A percentile compares a stretch with the other conserved stretches of the same genome.
Evolutionary conservation across 2,888 invertebrate genomes (phyloP).

Genomic region (Artemia sp.): DNA sequence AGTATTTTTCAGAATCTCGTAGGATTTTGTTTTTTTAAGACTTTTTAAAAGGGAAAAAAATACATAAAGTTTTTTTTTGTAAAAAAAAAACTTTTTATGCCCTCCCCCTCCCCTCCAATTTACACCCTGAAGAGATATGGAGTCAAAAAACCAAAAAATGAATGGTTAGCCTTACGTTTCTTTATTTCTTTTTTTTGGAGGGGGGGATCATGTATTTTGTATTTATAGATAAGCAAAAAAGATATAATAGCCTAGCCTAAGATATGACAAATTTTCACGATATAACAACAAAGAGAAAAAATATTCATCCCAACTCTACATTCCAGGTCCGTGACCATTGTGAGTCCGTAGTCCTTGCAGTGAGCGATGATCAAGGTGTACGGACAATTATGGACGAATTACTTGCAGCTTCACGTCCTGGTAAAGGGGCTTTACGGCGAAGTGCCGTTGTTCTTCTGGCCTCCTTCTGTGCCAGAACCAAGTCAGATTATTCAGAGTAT

Average conservation of each 20-base stretch:
- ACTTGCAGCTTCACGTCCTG: conserved; percentile 52
- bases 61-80: too few species aligned
- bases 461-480: conserved; percentile 73
- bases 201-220: too few species aligned
- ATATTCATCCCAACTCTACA: too few species aligned
- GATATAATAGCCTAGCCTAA: too few species aligned
- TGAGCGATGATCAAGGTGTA: conserved; percentile 69
- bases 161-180: not conserved
- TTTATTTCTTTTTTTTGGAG: too few species aligned
- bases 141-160: not conserved
- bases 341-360: conserved; percentile 76
- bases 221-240: too few species aligned
- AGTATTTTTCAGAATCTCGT: too few species aligned
- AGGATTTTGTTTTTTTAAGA: too few species aligned
- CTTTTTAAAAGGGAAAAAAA: too few species aligned
- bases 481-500: conserved; percentile 69
- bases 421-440: conserved; percentile 46
- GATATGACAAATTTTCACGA: too few species aligned
- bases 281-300: too few species aligned
- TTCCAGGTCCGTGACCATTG: conserved; percentile 70
- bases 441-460: conserved; percentile 72
- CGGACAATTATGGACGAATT: conserved; percentile 71
- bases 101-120: not conserved
- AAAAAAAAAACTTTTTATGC: not conserved
- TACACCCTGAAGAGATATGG: not conserved